Base-by-base conservation (phyloP, 2,888 invertebrate species). In the Drosophila peninsularis region DNA sequence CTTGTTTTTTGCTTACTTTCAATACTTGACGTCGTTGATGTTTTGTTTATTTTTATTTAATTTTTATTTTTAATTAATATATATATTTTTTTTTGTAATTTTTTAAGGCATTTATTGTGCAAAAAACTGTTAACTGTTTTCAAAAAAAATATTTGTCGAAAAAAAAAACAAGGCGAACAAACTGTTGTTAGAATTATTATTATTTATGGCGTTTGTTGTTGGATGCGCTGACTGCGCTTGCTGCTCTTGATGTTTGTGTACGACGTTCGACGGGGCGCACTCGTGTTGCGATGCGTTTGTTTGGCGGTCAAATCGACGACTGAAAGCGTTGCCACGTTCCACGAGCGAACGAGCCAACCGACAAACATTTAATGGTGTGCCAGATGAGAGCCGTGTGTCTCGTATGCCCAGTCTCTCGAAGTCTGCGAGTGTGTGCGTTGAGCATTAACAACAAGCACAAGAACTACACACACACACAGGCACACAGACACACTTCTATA, bases 251-350 rank as follows among this genome's bases (percentile, higher is more conserved):
- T 71, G 63, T 69, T 61, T 74, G 74, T 61, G 55, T 64, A 41
- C 55, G 52, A 41, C 55, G 52, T 36, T 63, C 30, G 21, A 41
- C 56, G 75, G 44, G 60, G 70, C 73, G 82, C 88, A 82, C 90
- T 86, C 88, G 87, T 52, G 63, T 75, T 70, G 80, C 87, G 91
- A 86, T 89, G 88, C 86, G 90, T 87, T 75, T 87, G 82, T 83
- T 88, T 88, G 90, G 90, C 91, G 91, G 88, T 89, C 90, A 87
- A 88, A 91, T 89, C 77, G 81, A 85, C 89, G 90, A 91, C 91
- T 90, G 89, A 90, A 78, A 81, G 80, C 80, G 85, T 72, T 80
- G 82, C 75, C 75, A 78, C 76, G 74, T 66, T 69, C 73, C 72
- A 78, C 72, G 69, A 69, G 62, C 60, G 49, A 49, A 41, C 58